Evolutionary conservation across 2,888 invertebrate genomes (phyloP).

Genomic region (Lasioglossum oenotherae): DNA sequence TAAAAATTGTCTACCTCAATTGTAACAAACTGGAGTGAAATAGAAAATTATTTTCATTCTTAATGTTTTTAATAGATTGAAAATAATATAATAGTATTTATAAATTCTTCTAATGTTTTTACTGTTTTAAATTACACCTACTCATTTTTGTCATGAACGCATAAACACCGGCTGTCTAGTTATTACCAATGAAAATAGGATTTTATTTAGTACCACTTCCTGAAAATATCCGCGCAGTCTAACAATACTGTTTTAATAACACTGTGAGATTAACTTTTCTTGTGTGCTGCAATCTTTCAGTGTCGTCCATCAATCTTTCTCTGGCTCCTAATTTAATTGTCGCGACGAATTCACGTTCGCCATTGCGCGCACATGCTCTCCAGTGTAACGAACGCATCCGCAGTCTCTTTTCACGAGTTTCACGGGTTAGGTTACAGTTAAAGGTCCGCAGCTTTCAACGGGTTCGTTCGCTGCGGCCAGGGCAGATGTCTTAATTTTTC

Average conservation of each 20-base stretch:
- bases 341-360: background rate
- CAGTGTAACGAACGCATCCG: background rate
- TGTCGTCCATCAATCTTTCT: background rate
- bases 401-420: background rate
- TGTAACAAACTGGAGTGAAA: too few species aligned
- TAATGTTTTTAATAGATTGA: too few species aligned
- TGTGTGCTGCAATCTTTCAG: background rate
- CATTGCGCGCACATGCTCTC: background rate
- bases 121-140: too few species aligned
- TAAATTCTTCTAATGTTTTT: too few species aligned
- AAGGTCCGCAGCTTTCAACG: constrained; percentile 20
- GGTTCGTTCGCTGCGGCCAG: constrained; percentile 28
- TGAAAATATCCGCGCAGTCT: too few species aligned
- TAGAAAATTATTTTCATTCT: too few species aligned
- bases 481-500: constrained; percentile 63
- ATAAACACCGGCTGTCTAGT: too few species aligned
- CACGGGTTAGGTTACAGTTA: constrained; percentile 9
- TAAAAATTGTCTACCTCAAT: too few species aligned
- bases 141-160: too few species aligned
- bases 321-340: background rate
- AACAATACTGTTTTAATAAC: background rate
- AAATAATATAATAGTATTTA: too few species aligned
- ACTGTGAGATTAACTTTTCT: background rate
- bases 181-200: too few species aligned
- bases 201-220: too few species aligned